These are phyloP conservation scores for Morpho helenor DNA, from an alignment of 2,888 invertebrate genomes.

Conservation along the genomic window DNA sequence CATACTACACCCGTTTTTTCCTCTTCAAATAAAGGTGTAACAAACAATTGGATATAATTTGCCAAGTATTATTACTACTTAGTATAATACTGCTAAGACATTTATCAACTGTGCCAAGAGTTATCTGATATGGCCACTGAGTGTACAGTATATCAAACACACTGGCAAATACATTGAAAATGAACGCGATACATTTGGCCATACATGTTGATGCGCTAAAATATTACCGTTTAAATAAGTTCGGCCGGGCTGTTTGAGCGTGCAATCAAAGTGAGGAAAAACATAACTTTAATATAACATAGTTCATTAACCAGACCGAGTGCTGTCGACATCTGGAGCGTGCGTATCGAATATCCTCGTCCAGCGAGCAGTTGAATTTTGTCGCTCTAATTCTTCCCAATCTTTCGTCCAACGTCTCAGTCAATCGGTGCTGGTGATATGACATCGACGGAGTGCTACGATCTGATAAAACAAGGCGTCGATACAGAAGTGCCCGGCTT, in stretches of 20 bases:
- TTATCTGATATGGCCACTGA: constrained; percentile 30
- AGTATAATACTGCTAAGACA: constrained; percentile 6
- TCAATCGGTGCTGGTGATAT: constrained; percentile 57
- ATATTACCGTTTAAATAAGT: constrained; percentile 6
- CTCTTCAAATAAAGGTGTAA: constrained; percentile 32
- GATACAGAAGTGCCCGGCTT: constrained; percentile 74
- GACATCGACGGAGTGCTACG: constrained; percentile 74
- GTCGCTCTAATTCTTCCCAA: constrained; percentile 74
- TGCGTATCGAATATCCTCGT: constrained; percentile 73
- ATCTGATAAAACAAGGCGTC: constrained; percentile 70
- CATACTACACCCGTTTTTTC: constrained; percentile 35
- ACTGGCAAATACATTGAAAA: constrained; percentile 14
- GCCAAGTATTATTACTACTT: background rate
- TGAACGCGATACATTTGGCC: constrained; percentile 23
- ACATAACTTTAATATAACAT: constrained; percentile 18
- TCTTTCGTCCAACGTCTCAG: constrained; percentile 53
- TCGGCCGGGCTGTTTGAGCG: background rate
- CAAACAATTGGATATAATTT: constrained; percentile 34
- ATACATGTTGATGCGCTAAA: constrained; percentile 9
- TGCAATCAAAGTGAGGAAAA: constrained; percentile 11
- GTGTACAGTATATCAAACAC: constrained; percentile 15
- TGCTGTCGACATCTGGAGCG: constrained; percentile 68
- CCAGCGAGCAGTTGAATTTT: constrained; percentile 63
- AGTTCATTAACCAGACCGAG: constrained; percentile 50
- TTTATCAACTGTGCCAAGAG: constrained; percentile 30